phyloP scores from a whole-genome alignment of 1,140 invertebrate species.

The Myzus persicae region DNA sequence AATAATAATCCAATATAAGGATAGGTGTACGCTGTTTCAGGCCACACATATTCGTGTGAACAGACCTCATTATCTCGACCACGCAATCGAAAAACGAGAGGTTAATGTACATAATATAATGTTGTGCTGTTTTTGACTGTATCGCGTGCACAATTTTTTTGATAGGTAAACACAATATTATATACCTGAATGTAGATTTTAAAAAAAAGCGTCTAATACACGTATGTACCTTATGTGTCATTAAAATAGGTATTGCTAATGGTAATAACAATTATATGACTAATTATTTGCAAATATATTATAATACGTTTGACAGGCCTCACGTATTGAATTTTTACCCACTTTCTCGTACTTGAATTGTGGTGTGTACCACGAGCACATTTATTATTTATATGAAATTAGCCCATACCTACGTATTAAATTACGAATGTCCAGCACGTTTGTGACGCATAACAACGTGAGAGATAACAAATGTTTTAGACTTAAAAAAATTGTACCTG shows the following conservation, averaged over 20 bases:
- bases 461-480: too few species aligned
- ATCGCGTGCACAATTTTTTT: background rate
- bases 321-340: background rate
- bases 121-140: background rate
- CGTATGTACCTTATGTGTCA: background rate
- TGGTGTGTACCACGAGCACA: too few species aligned
- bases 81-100: background rate
- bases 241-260: background rate
- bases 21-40: background rate
- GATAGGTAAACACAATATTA: background rate
- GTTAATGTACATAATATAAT: background rate
- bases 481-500: too few species aligned
- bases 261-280: background rate
- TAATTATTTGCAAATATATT: background rate
- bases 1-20: background rate
- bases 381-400: too few species aligned
- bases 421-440: too few species aligned
- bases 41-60: background rate
- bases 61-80: background rate
- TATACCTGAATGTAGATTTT: background rate
- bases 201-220: background rate
- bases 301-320: too few species aligned
- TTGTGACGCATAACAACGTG: too few species aligned
- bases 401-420: too few species aligned
- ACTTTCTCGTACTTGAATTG: too few species aligned